Evolutionary conservation across 2,797 vertebrate genomes (phyloP), one percentile per base, ranked within the genome.

Genomic region (Lepilemur septentrionalis): DNA sequence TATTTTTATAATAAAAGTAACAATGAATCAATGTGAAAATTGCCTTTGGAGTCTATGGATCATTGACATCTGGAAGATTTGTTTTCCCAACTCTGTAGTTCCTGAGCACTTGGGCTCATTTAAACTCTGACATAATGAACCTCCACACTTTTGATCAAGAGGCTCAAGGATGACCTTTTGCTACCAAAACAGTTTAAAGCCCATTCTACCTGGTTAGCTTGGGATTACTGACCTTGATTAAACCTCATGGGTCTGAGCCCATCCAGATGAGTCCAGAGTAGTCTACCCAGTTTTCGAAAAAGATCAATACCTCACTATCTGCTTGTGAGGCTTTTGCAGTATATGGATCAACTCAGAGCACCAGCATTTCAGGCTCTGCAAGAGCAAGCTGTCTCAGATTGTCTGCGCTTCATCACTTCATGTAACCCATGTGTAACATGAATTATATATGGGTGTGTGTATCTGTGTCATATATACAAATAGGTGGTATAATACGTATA

Each of bases 321-420:
- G 89, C 52, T 84, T 84, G 38, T 14, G 38, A 88, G 52, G 59
- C 30, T 88, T 63, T 75, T 72, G 15, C 70, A 95, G 82, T 79
- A 81, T 55, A 69, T 94, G 94, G 86, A 55, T 59, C 81, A 61
- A 30, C 55, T 94, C 95, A 97, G 93, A 93, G 78, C 72, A 87
- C 67, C 14, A 43, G 35, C 78, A 89, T 95, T 89, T 72, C 61
- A 88, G 82, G 67, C 61, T 20, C 20, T 72, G 69, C 30, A 52
- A 72, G 43, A 70, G 41, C 61, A 79, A 61, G 23, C 52, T 22
- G 28, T 81, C 52, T 94, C 78, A 65, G 9, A 72, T 67, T 81
- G 32, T 94, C 72, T 70, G 59, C 52, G 88, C 59, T 94, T 95
- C 78, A 73, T 89, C 92, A 96, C 67, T 73, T 94, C 25, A 57